Evolutionary conservation across 2,113 vertebrate species (phyloP), one percentile per base, ranked within the genome.

Genomic region (Cyanistes caeruleus): DNA sequence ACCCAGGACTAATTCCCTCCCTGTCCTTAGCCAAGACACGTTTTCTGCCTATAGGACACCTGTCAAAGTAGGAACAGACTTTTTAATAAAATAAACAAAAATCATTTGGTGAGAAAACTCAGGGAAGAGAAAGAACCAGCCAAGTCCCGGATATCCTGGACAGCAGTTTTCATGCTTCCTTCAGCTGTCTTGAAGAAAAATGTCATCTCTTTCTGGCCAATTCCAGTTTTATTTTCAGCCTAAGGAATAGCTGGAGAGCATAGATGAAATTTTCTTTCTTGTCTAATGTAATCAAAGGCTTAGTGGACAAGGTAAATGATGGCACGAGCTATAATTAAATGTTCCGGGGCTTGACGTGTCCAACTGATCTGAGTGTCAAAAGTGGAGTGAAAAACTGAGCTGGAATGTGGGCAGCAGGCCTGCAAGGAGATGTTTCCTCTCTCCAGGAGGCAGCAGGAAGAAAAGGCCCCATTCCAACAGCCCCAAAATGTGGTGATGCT

Each of bases 101-200:
- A 17, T 91, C 59, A 2, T 75, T 96, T 48, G 51, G 94, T 95
- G 96, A 97, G 93, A 77, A 88, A 90, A 78, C 65, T 97, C 93
- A 80, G 97, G 88, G 95, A 81, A 84, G 88, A 94, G 94, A 91
- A 41, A 92, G 94, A 95, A 79, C 93, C 97, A 97, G 95, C 96
- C 97, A 96, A 44, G 96, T 96, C 97, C 97, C 98, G 97, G 98
- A 98, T 95, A 94, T 98, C 98, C 98, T 98, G 98, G 96, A 97
- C 86, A 94, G 67, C 15, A 2, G 72, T 95, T 96, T 97, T 68
- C 79, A 76, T 18, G 89, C 96, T 98, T 98, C 98, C 98, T 98
- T 98, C 97, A 93, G 91, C 97, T 94, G 97, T 96, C 97, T 73
- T 35, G 27, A 95, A 98, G 98, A 98, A 97, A 98, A 98, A 98